Percentiles rank a stretch among this genome's conserved stretches.
Conservation (phyloP, 2,113 vertebrate genomes). For the Hippoglossus stenolepis region DNA sequence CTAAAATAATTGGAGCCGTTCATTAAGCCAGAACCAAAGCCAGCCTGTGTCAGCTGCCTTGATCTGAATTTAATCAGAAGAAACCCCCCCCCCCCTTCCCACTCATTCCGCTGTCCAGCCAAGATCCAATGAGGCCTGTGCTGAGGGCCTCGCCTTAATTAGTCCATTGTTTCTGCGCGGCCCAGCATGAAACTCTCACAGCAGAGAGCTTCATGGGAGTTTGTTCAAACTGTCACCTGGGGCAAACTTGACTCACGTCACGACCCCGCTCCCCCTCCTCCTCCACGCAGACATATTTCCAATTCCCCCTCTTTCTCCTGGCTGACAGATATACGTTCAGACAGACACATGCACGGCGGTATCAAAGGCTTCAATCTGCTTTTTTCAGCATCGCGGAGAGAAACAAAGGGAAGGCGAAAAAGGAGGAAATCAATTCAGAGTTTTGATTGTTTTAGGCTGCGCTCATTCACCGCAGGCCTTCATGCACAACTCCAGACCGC, state of each 20-base stretch:
- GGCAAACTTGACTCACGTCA: constrained; percentile 64
- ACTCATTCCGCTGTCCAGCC: constrained; percentile 55
- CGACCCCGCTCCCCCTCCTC: background rate
- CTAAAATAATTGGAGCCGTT: constrained; percentile 74
- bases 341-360: constrained; percentile 52
- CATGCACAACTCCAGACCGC: constrained; percentile 16
- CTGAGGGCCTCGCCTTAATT: constrained; percentile 73
- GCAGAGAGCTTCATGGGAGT: constrained; percentile 64
- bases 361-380: constrained; percentile 63
- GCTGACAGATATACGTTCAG: constrained; percentile 55
- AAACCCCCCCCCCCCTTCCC: constrained; percentile 42
- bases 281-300: constrained; percentile 42
- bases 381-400: constrained; percentile 39
- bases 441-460: constrained; percentile 54
- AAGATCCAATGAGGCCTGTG: constrained; percentile 70
- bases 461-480: constrained; percentile 39
- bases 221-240: constrained; percentile 76
- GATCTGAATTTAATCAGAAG: constrained; percentile 71
- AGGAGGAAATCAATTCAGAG: constrained; percentile 31
- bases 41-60: constrained; percentile 75
- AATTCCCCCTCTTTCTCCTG: constrained; percentile 25
- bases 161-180: constrained; percentile 68
- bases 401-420: background rate
- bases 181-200: constrained; percentile 65
- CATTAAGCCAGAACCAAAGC: constrained; percentile 64